Evolutionary conservation across 35 echinoderm and acorn worm species (phyloP).

Genomic region (Heliocidaris tuberculata): DNA sequence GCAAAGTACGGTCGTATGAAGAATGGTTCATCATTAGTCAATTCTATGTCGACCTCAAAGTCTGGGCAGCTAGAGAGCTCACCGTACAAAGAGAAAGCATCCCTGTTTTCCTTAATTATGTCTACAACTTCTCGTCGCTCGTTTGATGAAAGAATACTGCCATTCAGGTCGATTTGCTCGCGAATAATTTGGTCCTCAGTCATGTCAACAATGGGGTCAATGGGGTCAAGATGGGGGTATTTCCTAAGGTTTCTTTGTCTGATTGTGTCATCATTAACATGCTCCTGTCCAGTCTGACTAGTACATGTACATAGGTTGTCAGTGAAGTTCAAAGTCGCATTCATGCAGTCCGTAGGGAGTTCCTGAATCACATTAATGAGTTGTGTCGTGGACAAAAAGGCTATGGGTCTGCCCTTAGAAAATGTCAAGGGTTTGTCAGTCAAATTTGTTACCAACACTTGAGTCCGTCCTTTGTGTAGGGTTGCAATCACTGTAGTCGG

Average conservation of each 20-base stretch:
- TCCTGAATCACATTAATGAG: not conserved
- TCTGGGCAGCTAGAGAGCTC: no score
- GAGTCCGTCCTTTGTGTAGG: not conserved
- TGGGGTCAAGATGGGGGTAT: not conserved
- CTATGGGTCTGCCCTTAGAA: not conserved
- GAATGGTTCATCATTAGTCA: slow-evolving; percentile 48
- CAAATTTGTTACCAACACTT: not conserved
- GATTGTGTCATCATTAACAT: not conserved
- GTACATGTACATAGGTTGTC: not conserved
- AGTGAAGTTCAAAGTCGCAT: not conserved
- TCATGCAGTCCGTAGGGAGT: not conserved
- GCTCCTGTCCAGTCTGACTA: not conserved
- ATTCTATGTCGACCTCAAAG: slow-evolving; percentile 51
- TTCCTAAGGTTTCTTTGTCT: not conserved
- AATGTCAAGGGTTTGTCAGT: not conserved
- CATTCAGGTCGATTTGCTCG: not conserved
- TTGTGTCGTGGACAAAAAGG: not conserved
- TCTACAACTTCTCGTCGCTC: not conserved
- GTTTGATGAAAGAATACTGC: not conserved
- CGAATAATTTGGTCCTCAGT: not conserved
- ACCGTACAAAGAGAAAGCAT: no score
- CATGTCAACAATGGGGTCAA: slow-evolving; percentile 19
- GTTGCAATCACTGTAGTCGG: not conserved
- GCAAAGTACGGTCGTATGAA: slow-evolving; percentile 54
- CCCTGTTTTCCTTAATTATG: not conserved